Evolutionary conservation across 2,113 vertebrate species (phyloP).

Genomic region (Cichladusa arquata): DNA sequence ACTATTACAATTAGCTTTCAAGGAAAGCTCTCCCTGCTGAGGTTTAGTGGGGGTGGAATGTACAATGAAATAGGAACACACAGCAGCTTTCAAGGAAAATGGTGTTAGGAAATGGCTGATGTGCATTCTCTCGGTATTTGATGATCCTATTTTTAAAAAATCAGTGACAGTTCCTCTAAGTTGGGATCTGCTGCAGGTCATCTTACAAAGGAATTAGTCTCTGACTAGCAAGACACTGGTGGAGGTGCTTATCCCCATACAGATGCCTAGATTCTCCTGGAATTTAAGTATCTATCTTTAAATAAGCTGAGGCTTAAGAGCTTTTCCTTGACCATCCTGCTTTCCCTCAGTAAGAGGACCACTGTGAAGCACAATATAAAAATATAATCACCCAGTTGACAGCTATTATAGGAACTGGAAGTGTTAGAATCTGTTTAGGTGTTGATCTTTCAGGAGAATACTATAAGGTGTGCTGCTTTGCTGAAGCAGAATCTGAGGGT

Average conservation of each 20-base stretch:
- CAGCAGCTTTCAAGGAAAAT: conserved; percentile 26
- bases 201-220: background rate
- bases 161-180: background rate
- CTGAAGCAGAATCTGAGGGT: background rate
- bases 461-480: background rate
- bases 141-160: conserved; percentile 13
- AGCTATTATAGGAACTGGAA: background rate
- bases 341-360: background rate
- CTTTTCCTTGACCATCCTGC: background rate
- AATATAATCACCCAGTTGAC: background rate
- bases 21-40: background rate
- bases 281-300: background rate
- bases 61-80: background rate
- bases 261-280: background rate
- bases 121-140: background rate
- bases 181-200: background rate
- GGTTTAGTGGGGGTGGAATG: conserved; percentile 5
- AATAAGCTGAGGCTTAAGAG: conserved; percentile 9
- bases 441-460: background rate
- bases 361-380: background rate
- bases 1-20: conserved; percentile 7
- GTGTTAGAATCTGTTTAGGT: background rate
- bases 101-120: background rate
- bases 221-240: background rate
- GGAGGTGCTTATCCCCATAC: background rate